These are phyloP conservation scores for Myotis brandtii DNA, from an alignment of 2,113 vertebrate genomes.

Conservation along the genomic window DNA sequence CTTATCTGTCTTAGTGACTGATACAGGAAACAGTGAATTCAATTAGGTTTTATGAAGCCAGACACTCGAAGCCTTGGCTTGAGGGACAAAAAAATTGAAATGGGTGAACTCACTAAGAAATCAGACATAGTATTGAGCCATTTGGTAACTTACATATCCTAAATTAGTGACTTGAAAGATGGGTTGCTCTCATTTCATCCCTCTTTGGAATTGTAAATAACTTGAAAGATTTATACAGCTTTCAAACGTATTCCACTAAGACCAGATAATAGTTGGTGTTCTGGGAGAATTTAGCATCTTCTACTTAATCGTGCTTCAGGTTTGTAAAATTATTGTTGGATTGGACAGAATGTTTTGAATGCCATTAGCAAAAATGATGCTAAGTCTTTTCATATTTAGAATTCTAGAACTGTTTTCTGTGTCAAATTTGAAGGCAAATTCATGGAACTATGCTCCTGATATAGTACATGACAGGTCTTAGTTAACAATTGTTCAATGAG, in stretches of 20 bases:
- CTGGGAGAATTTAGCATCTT: constrained; percentile 15
- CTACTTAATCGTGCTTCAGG: not conserved
- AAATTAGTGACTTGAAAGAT: constrained; percentile 19
- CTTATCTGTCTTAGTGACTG: constrained; percentile 45
- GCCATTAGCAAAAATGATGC: not conserved
- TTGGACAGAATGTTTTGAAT: not conserved
- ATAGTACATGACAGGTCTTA: not conserved
- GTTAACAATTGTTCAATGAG: not conserved
- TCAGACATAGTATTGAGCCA: not conserved
- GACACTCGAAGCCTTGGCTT: constrained; percentile 31
- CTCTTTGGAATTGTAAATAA: constrained; percentile 45
- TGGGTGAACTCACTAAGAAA: constrained; percentile 16
- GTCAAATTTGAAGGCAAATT: constrained; percentile 18
- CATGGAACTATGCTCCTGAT: not conserved
- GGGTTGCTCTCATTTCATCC: constrained; percentile 35
- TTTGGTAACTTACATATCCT: not conserved
- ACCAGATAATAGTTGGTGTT: constrained; percentile 4
- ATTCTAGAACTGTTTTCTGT: not conserved
- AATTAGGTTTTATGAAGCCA: constrained; percentile 56
- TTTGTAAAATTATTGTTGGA: constrained; percentile 27
- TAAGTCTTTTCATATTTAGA: not conserved
- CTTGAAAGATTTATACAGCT: constrained; percentile 8
- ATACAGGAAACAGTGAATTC: constrained; percentile 22
- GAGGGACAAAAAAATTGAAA: constrained; percentile 12
- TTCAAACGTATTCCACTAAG: constrained; percentile 40